These are phyloP conservation scores for Neodontobutis hainanensis DNA, from an alignment of 2,113 vertebrate genomes.

Conservation along the genomic window DNA sequence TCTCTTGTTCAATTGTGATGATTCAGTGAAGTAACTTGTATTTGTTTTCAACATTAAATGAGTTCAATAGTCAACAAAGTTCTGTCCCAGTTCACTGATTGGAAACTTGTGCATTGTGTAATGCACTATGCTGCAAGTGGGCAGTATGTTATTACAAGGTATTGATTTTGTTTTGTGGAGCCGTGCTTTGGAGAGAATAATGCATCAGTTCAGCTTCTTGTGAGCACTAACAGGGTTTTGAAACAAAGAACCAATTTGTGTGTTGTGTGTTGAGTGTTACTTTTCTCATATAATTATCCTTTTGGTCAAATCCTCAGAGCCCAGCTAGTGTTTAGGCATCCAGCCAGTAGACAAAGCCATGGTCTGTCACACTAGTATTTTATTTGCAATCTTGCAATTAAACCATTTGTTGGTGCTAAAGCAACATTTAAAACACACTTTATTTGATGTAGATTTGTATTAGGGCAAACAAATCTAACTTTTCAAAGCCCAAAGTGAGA, in stretches of 20 bases:
- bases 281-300: background rate
- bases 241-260: slow-evolving; percentile 7
- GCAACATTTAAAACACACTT: background rate
- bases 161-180: slow-evolving; percentile 42
- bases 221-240: background rate
- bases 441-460: background rate
- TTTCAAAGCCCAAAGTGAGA: background rate
- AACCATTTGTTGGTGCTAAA: background rate
- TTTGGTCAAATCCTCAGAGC: slow-evolving; percentile 9
- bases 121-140: slow-evolving; percentile 31
- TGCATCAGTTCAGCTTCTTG: slow-evolving; percentile 9
- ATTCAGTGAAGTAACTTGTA: slow-evolving; percentile 83
- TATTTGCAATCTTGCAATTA: slow-evolving; percentile 8
- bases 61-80: slow-evolving; percentile 74
- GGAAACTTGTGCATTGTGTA: slow-evolving; percentile 45
- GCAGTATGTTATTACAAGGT: slow-evolving; percentile 24
- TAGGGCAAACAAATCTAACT: background rate
- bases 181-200: slow-evolving; percentile 19
- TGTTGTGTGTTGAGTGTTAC: slow-evolving; percentile 1
- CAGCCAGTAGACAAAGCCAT: slow-evolving; percentile 20
- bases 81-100: slow-evolving; percentile 68
- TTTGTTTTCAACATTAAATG: slow-evolving; percentile 83
- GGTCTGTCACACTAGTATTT: background rate
- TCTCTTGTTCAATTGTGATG: slow-evolving; percentile 80
- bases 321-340: slow-evolving; percentile 10